A percentile compares a stretch with the other conserved stretches of the same genome.
Conservation (phyloP, 2,113 vertebrate species). For the Ptyas mucosa region DNA sequence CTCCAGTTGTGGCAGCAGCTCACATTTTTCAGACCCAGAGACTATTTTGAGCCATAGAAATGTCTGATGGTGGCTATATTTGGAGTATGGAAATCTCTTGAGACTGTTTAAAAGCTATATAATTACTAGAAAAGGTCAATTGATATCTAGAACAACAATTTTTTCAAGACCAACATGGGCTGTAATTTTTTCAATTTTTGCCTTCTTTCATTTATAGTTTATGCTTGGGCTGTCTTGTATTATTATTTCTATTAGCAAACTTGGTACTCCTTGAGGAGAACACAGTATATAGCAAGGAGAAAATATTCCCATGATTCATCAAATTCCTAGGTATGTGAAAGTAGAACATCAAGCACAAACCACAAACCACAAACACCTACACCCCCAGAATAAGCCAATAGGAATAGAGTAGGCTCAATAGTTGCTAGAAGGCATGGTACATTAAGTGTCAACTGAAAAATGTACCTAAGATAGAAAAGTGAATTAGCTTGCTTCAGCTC, state of each 20-base stretch:
- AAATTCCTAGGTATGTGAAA: background rate
- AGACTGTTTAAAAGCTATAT: background rate
- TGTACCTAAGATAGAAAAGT: background rate
- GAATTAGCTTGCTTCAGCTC: background rate
- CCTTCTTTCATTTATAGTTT: background rate
- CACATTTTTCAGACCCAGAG: rapidly evolving
- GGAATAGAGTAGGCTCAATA: background rate
- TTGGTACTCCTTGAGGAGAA: background rate
- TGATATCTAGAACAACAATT: rapidly evolving
- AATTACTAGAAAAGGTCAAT: rapidly evolving
- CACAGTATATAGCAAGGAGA: background rate
- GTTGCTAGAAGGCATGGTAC: background rate
- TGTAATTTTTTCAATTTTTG: rapidly evolving
- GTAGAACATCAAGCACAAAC: background rate
- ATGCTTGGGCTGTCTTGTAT: background rate
- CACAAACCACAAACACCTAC: background rate
- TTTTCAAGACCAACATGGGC: rapidly evolving
- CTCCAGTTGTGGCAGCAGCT: background rate
- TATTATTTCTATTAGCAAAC: background rate
- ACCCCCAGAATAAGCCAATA: background rate
- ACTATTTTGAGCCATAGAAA: constrained; percentile 24
- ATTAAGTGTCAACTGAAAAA: background rate
- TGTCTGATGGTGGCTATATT: background rate
- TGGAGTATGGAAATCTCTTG: rapidly evolving
- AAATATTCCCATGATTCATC: background rate